Evolutionary conservation across 2,113 vertebrate genomes (phyloP).

Genomic region (Myotis lucifugus): DNA sequence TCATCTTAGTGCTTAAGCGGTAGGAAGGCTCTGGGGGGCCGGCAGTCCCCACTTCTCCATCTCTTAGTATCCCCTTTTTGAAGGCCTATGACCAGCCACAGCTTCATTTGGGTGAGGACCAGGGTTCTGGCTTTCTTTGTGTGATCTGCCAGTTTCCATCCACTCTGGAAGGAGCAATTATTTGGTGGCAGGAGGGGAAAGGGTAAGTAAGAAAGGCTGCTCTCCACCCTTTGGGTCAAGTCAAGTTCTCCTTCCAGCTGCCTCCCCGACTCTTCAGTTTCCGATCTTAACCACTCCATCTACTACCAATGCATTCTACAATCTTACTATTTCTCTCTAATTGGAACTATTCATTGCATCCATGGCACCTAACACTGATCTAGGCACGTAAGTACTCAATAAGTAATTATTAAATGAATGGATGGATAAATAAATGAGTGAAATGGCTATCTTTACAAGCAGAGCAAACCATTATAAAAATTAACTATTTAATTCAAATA

Average conservation of each 20-base stretch:
- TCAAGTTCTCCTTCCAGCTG: conserved; percentile 50
- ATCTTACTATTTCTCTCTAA: background rate
- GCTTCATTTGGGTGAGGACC: background rate
- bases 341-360: background rate
- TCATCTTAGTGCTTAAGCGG: conserved; percentile 74
- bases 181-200: conserved; percentile 33
- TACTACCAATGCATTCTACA: background rate
- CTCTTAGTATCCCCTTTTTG: conserved; percentile 40
- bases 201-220: conserved; percentile 40
- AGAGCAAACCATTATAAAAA: background rate
- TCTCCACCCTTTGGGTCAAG: background rate
- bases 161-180: conserved; percentile 24
- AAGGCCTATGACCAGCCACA: conserved; percentile 18
- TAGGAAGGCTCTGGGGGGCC: conserved; percentile 22
- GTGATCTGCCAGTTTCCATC: conserved; percentile 7
- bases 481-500: conserved; percentile 1
- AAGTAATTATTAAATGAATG: conserved; percentile 26
- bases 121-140: conserved; percentile 51
- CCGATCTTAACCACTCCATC: background rate
- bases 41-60: conserved; percentile 6
- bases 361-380: background rate
- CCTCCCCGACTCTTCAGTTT: background rate
- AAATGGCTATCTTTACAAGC: background rate
- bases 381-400: background rate
- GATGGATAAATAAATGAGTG: background rate